These are phyloP conservation scores for Drosophila virilis DNA, from an alignment of 1,140 invertebrate species.

Conservation along the genomic window DNA sequence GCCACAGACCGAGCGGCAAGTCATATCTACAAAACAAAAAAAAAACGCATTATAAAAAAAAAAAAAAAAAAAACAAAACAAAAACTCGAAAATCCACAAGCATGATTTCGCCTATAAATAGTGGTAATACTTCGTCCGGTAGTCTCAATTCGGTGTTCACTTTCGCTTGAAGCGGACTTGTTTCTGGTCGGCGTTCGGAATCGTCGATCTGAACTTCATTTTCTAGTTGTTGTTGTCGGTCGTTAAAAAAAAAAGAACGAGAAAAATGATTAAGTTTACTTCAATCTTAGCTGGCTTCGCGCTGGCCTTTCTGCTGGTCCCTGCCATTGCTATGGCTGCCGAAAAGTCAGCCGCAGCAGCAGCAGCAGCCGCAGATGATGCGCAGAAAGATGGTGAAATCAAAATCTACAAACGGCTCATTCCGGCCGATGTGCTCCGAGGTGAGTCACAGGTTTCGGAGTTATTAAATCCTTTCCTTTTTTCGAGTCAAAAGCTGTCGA, in stretches of 20 bases:
- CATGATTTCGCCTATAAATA: slow-evolving; percentile 63
- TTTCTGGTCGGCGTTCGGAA: slow-evolving; percentile 26
- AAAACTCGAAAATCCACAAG: slow-evolving; percentile 37
- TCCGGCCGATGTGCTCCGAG: slow-evolving; percentile 93
- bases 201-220: slow-evolving; percentile 7
- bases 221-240: slow-evolving; percentile 15
- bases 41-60: slow-evolving; percentile 6
- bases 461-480: background rate
- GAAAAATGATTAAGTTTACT: slow-evolving; percentile 47
- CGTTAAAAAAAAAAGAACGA: slow-evolving; percentile 29
- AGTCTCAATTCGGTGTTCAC: slow-evolving; percentile 56
- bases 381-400: slow-evolving; percentile 84
- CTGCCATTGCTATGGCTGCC: slow-evolving; percentile 21
- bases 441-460: slow-evolving; percentile 84
- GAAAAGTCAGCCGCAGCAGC: slow-evolving; percentile 13
- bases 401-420: slow-evolving; percentile 92
- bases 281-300: slow-evolving; percentile 22
- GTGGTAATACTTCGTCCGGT: slow-evolving; percentile 31
- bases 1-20: background rate
- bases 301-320: slow-evolving; percentile 20
- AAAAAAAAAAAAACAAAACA: background rate
- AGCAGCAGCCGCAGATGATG: slow-evolving; percentile 18
- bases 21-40: slow-evolving; percentile 8
- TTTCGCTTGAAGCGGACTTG: slow-evolving; percentile 63
- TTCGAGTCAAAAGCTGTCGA: background rate